Conservation (phyloP, 2,797 vertebrate species). For the Lophius americanus region DNA sequence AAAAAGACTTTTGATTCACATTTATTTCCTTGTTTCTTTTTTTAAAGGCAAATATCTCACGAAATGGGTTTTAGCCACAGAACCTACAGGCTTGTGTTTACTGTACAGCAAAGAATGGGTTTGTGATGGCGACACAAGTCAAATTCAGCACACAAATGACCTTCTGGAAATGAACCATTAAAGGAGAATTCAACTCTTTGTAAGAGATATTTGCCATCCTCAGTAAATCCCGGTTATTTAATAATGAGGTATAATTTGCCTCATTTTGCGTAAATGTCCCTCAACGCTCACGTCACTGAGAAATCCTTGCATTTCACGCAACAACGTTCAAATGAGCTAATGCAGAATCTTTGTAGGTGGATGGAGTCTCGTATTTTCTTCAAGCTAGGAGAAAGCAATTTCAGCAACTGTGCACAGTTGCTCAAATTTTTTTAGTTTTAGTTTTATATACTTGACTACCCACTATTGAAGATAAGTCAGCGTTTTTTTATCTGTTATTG, state of each 20-base stretch:
- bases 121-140: not conserved
- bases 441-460: too few relatives aligned
- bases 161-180: not conserved
- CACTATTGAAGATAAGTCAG: too few relatives aligned
- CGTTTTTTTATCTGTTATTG: too few relatives aligned
- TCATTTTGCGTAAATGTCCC: not conserved
- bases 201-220: not conserved
- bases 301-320: conserved; percentile 17
- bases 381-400: not conserved
- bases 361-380: conserved; percentile 9
- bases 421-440: not conserved
- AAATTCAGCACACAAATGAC: conserved; percentile 8
- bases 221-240: not conserved
- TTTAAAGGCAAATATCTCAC: not conserved
- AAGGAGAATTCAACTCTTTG: not conserved
- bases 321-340: conserved; percentile 26
- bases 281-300: not conserved
- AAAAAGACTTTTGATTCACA: not conserved
- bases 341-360: conserved; percentile 6
- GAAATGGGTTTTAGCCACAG: not conserved
- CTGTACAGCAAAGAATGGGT: not conserved
- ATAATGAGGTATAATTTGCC: conserved; percentile 10
- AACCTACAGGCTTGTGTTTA: not conserved
- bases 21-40: not conserved
- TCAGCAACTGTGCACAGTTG: not conserved